phyloP scores from a whole-genome alignment of 2,888 invertebrate genomes.

The Leptogaster cylindrica region DNA sequence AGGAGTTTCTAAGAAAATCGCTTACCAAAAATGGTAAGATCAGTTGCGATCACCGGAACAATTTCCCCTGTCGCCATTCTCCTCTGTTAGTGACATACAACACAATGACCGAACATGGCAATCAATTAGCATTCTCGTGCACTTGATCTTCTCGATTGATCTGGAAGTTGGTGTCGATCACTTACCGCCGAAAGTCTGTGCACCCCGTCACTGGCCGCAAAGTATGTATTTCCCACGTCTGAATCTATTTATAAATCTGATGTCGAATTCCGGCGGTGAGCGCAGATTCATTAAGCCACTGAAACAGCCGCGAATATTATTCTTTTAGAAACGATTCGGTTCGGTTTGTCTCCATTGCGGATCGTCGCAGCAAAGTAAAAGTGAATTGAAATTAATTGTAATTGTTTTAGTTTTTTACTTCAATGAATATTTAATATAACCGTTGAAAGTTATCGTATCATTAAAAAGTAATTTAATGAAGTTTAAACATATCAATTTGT shows the following conservation, averaged over 20 bases:
- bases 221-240: slow-evolving; percentile 52
- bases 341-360: slow-evolving; percentile 9
- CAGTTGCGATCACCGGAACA: too few relatives aligned
- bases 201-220: slow-evolving; percentile 14
- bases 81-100: too few relatives aligned
- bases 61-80: too few relatives aligned
- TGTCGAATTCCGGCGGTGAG: slow-evolving; percentile 48
- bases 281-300: slow-evolving; percentile 18
- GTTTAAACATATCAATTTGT: slow-evolving; percentile 6
- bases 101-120: background rate
- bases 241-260: slow-evolving; percentile 55
- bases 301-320: slow-evolving; percentile 16
- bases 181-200: background rate
- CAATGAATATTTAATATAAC: too few relatives aligned
- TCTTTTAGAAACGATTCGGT: slow-evolving; percentile 23
- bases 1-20: too few relatives aligned
- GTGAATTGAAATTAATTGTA: too few relatives aligned
- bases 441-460: background rate
- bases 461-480: slow-evolving; percentile 2
- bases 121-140: slow-evolving; percentile 6
- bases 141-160: slow-evolving; percentile 11
- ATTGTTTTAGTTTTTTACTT: too few relatives aligned
- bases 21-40: too few relatives aligned
- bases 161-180: slow-evolving; percentile 9
- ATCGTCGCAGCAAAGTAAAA: slow-evolving; percentile 28